Evolutionary conservation across 1,140 invertebrate genomes (phyloP), one percentile per base, ranked within the genome.

Genomic region (Neodiprion fabricii): DNA sequence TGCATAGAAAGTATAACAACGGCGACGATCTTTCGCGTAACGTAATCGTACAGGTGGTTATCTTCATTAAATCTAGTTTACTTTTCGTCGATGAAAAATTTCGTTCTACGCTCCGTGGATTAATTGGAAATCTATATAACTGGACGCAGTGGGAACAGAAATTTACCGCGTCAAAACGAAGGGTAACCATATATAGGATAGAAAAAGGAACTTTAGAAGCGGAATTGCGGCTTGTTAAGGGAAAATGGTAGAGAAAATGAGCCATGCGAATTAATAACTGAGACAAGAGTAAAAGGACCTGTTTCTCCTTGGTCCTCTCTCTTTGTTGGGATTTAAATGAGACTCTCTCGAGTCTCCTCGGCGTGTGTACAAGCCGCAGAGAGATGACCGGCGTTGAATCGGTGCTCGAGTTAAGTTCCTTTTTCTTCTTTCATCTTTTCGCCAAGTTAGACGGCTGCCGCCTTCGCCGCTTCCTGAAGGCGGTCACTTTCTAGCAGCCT

Each of bases 401-500:
- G 53, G 53, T 9, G 53, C 53, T 61, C 53, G 53, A 61, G 11
- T 61, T 61, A 12, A 17, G 11, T 61, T 61, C n/a, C 53, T 61
- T 61, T 53, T 17, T 61, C 53, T 61, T 61, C 53, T 61, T 61
- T 61, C n/a, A 5, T 61, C 9, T 9, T 17, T 61, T 17, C n/a
- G 11, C 53, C n/a, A 61, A 61, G 11, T 61, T 14, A 9, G 11
- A 61, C 53, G 53, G 53, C 9, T 61, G 14, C 14, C 7, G 40
- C 67, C 28, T 40, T 40, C 11, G 17, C 67, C 17, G 77, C 75
- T 80, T 76, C 75, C 77, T 79, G 77, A 76, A 77, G 72, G 77
- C 76, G 79, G 75, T 74, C 75, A 78, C 80, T 79, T 81, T 81
- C 78, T 81, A 78, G 77, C 76, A 72, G 75, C 78, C 65, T 67